Evolutionary conservation across 1,140 invertebrate genomes (phyloP).

Genomic region (Grapholita molesta): DNA sequence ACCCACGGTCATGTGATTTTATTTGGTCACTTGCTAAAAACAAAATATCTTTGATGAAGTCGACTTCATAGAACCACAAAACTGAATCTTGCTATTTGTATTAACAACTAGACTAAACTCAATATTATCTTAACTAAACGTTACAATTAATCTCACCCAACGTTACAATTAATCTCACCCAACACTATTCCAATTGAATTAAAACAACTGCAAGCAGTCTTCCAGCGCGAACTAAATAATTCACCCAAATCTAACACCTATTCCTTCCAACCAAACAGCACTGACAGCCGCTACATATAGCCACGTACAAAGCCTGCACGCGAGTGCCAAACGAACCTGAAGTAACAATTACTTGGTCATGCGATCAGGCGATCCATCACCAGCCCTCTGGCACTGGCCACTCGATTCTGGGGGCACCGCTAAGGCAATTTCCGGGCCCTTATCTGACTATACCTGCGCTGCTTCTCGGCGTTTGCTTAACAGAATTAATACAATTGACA

Average conservation of each 20-base stretch:
- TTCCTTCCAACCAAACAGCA: not conserved
- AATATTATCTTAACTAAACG: not conserved
- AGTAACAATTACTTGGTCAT: conserved; percentile 73
- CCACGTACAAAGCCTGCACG: conserved; percentile 42
- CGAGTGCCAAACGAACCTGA: conserved; percentile 48
- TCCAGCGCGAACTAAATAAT: conserved; percentile 7
- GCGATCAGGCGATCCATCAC: conserved; percentile 69
- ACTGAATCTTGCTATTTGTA: too few species aligned
- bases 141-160: not conserved
- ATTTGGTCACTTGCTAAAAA: too few species aligned
- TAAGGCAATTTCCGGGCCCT: conserved; percentile 72
- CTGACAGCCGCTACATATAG: conserved; percentile 8
- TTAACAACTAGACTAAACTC: not conserved
- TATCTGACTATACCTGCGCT: conserved; percentile 60
- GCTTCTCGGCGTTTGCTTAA: conserved; percentile 61
- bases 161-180: not conserved
- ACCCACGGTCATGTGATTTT: too few species aligned
- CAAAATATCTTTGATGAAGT: too few species aligned
- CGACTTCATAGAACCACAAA: too few species aligned
- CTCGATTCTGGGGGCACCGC: conserved; percentile 53
- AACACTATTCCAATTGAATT: not conserved
- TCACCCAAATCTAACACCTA: not conserved
- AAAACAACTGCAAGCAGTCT: not conserved
- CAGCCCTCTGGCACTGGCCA: conserved; percentile 55
- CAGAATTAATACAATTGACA: conserved; percentile 67